Percentiles rank a stretch among this genome's conserved stretches.
Evolutionary conservation across 2,797 vertebrate species (phyloP).

Genomic region (Enteromius paludinosus): DNA sequence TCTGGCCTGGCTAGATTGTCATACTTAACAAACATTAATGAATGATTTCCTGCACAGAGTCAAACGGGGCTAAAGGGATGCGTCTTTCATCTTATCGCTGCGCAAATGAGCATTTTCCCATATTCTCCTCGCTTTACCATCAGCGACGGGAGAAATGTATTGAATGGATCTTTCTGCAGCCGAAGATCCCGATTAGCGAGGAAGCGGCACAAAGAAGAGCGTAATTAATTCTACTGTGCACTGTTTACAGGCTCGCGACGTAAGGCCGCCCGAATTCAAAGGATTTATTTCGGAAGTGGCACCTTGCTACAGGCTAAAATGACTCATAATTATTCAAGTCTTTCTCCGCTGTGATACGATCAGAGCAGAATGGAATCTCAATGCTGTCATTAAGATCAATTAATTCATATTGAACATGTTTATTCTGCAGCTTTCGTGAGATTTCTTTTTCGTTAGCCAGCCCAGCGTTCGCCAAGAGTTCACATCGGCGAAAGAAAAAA

Average conservation of each 20-base stretch:
- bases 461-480: not conserved
- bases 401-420: constrained; percentile 40
- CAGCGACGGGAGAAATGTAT: constrained; percentile 71
- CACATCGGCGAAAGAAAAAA: not conserved
- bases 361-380: constrained; percentile 45
- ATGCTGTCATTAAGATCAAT: constrained; percentile 62
- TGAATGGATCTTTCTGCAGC: constrained; percentile 74
- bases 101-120: constrained; percentile 84
- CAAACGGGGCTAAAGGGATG: constrained; percentile 86
- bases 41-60: constrained; percentile 86
- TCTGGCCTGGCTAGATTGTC: constrained; percentile 86
- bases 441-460: not conserved
- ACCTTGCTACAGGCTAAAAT: constrained; percentile 61
- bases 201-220: constrained; percentile 71
- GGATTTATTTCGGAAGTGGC: constrained; percentile 68
- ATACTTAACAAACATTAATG: constrained; percentile 88
- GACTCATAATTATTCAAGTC: constrained; percentile 51
- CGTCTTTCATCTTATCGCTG: constrained; percentile 84
- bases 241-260: constrained; percentile 65
- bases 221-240: constrained; percentile 78
- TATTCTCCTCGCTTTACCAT: constrained; percentile 76
- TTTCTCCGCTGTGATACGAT: constrained; percentile 57
- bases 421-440: constrained; percentile 51
- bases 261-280: constrained; percentile 66
- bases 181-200: constrained; percentile 74